A percentile compares a stretch with the other conserved stretches of the same genome.
Evolutionary conservation across 2,888 invertebrate species (phyloP).

Genomic region (Chymomyza caudatula): DNA sequence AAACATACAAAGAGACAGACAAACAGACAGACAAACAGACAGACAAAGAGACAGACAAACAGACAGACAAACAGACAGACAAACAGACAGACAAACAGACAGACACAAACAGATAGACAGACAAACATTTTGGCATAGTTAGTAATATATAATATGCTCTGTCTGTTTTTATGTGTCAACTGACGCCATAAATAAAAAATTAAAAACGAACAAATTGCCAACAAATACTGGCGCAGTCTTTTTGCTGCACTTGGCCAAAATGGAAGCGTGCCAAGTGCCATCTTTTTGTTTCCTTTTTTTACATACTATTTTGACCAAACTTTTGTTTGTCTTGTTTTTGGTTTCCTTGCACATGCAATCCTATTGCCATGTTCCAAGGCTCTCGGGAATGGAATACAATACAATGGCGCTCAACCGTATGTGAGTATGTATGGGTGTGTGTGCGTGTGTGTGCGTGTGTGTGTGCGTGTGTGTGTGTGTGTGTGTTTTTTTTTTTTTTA

Average conservation of each 20-base stretch:
- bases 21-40: no score
- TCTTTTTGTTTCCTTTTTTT: constrained; percentile 21
- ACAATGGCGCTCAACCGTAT: neutral
- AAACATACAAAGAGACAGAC: no score
- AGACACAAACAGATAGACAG: neutral
- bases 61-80: no score
- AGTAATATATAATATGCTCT: neutral
- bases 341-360: neutral
- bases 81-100: no score
- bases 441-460: neutral
- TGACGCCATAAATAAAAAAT: neutral
- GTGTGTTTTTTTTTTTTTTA: no score
- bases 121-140: neutral
- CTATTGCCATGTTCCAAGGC: neutral
- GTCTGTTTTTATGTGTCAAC: constrained; percentile 15
- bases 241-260: constrained; percentile 50
- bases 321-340: constrained; percentile 2
- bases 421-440: no score
- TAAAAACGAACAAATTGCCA: constrained; percentile 9
- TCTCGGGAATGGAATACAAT: neutral
- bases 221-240: constrained; percentile 31
- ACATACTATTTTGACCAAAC: neutral
- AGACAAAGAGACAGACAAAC: no score
- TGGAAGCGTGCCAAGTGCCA: constrained; percentile 67
- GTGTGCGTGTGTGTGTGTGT: neutral